Conservation (phyloP, 2,797 vertebrate genomes). For the Alcedo atthis region DNA sequence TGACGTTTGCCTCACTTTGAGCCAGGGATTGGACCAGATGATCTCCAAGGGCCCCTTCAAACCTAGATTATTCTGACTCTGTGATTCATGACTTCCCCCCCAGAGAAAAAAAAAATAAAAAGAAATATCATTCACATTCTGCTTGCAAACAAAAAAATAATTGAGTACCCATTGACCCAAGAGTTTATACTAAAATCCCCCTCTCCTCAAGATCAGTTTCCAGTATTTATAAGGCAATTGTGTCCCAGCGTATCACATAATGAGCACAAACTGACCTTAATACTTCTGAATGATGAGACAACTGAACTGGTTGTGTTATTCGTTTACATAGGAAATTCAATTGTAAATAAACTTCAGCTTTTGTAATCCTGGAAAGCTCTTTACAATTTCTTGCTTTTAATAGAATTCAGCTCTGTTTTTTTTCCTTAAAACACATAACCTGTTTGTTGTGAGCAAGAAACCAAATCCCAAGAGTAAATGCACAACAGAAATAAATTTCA, state of each 20-base stretch:
- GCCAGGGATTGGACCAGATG: background rate
- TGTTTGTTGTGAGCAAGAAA: background rate
- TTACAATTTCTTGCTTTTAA: background rate
- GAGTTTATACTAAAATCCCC: background rate
- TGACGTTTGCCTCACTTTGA: background rate
- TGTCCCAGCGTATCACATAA: background rate
- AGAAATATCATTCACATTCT: background rate
- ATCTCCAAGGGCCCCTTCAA: background rate
- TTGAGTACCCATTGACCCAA: background rate
- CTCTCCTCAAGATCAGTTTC: background rate
- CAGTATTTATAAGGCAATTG: background rate
- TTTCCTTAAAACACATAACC: background rate
- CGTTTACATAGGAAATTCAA: background rate
- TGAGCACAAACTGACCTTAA: background rate
- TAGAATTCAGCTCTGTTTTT: background rate
- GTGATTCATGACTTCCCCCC: background rate
- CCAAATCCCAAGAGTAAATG: background rate
- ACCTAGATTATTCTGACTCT: background rate
- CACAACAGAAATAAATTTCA: background rate
- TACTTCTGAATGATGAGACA: background rate
- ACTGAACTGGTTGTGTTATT: background rate
- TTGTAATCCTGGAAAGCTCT: background rate
- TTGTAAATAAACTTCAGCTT: background rate
- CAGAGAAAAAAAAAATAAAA: background rate
- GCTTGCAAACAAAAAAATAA: background rate